Percentiles rank a stretch among this genome's conserved stretches.
Conservation (phyloP, 1,140 invertebrate genomes). For the Nasonia longicornis region DNA sequence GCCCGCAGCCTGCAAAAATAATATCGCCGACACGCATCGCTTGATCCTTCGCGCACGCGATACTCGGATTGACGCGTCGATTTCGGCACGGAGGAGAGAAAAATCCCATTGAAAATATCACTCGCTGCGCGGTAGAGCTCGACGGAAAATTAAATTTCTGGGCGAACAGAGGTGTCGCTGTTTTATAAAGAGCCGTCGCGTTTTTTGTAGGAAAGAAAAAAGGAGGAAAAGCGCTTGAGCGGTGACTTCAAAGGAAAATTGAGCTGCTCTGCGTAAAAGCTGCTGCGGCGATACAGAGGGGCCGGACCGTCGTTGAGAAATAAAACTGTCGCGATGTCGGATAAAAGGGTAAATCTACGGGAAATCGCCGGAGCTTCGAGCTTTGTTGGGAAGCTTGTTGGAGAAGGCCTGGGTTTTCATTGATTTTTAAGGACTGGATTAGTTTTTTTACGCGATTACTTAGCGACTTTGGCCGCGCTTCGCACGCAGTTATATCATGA, state of each 20-base stretch:
- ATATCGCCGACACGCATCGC: not conserved
- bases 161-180: not conserved
- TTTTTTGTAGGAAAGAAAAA: not conserved
- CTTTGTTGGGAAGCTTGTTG: not conserved
- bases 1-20: not conserved
- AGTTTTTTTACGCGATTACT: not conserved
- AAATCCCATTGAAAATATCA: constrained; percentile 16
- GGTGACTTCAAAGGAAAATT: not conserved
- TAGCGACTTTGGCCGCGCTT: no score
- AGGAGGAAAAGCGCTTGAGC: not conserved
- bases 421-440: not conserved
- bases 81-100: not conserved
- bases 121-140: not conserved
- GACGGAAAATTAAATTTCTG: constrained; percentile 26
- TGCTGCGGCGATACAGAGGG: not conserved
- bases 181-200: constrained; percentile 8
- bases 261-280: not conserved
- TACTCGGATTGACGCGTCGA: not conserved
- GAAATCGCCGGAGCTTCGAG: not conserved
- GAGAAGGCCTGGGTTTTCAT: not conserved
- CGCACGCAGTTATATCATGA: no score
- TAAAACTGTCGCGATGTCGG: not conserved
- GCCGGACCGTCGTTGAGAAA: not conserved
- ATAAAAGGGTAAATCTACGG: not conserved
- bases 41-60: not conserved